These are phyloP conservation scores for Panzeria rudis DNA, from an alignment of 2,888 invertebrate species.

Conservation along the genomic window DNA sequence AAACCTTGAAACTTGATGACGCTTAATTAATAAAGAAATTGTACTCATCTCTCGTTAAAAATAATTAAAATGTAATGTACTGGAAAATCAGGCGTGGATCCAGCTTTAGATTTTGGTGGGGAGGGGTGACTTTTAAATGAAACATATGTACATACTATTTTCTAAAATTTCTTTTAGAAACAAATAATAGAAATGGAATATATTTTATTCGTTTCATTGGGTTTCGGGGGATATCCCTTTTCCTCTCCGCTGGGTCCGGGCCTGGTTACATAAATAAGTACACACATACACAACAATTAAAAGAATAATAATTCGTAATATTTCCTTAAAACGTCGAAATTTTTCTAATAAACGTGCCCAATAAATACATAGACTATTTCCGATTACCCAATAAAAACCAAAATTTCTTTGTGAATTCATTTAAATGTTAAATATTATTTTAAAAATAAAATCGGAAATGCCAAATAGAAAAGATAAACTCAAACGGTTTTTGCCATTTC, in stretches of 20 bases:
- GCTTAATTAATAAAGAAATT: slow-evolving; percentile 6
- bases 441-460: slow-evolving; percentile 56
- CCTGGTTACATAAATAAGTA: too few relatives aligned
- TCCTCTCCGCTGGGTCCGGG: too few relatives aligned
- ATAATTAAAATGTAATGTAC: not conserved
- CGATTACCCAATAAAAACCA: not conserved
- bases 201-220: too few relatives aligned
- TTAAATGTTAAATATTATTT: slow-evolving; percentile 1
- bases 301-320: not conserved
- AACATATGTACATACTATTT: too few relatives aligned
- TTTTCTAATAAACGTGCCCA: slow-evolving; percentile 1
- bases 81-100: too few relatives aligned
- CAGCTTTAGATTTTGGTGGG: too few relatives aligned
- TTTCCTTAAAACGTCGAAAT: not conserved
- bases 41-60: slow-evolving; percentile 16
- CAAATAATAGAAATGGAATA: too few relatives aligned
- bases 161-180: too few relatives aligned
- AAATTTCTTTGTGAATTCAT: not conserved
- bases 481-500: slow-evolving; percentile 20
- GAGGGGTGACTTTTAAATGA: too few relatives aligned
- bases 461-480: slow-evolving; percentile 14
- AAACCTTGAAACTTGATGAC: not conserved
- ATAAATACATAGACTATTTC: slow-evolving; percentile 10
- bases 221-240: too few relatives aligned
- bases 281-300: not conserved